These are phyloP conservation scores for Idaea straminata DNA, from an alignment of 2,888 invertebrate genomes.

Conservation along the genomic window DNA sequence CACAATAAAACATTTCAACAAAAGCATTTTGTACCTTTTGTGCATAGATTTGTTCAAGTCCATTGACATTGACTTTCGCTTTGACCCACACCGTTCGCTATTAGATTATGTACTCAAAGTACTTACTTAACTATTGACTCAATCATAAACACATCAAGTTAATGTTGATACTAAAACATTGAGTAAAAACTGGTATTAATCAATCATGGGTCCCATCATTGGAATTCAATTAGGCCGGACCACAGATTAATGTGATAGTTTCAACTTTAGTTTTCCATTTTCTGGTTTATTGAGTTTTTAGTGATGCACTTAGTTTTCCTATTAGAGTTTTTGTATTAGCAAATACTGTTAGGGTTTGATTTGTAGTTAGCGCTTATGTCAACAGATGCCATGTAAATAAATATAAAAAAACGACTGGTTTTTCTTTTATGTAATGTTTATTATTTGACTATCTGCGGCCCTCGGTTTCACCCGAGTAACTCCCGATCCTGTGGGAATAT, in stretches of 20 bases:
- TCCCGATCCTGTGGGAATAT: too few relatives aligned
- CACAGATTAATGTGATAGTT: neutral
- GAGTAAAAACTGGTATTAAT: constrained; percentile 8
- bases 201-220: constrained; percentile 24
- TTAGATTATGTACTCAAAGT: neutral
- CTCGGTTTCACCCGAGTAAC: too few relatives aligned
- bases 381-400: too few relatives aligned
- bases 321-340: neutral
- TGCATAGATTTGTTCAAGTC: neutral
- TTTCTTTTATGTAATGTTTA: too few relatives aligned
- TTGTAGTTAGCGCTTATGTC: neutral
- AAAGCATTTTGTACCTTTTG: neutral
- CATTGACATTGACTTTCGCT: neutral
- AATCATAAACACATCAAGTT: neutral
- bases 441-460: too few relatives aligned
- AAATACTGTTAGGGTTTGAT: neutral
- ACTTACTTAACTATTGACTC: neutral
- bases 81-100: neutral
- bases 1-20: too few relatives aligned
- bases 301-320: constrained; percentile 25
- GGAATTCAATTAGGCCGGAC: constrained; percentile 30
- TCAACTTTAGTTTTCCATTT: constrained; percentile 22
- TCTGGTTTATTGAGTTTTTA: constrained; percentile 39
- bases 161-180: constrained; percentile 10
- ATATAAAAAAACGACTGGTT: too few relatives aligned